phyloP scores from a whole-genome alignment of 2,113 vertebrate genomes.

The Carassius auratus region DNA sequence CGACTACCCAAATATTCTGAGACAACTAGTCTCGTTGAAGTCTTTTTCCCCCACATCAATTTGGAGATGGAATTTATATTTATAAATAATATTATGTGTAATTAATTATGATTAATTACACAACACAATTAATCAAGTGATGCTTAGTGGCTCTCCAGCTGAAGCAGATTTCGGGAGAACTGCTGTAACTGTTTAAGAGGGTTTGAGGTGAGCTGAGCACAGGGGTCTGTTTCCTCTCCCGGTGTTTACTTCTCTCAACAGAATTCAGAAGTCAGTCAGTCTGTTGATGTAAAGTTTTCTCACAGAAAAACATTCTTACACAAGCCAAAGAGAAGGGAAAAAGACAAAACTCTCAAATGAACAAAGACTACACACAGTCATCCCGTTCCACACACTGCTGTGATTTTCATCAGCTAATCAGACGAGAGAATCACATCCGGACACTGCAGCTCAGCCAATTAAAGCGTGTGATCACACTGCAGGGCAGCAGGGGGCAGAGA shows the following conservation, averaged over 20 bases:
- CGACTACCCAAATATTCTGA: too few species aligned
- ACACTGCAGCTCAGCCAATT: constrained; percentile 48
- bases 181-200: too few species aligned
- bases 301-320: not conserved
- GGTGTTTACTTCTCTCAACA: too few species aligned
- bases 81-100: not conserved
- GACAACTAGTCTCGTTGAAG: too few species aligned
- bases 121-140: not conserved
- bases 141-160: not conserved
- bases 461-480: constrained; percentile 32
- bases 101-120: not conserved
- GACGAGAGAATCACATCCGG: constrained; percentile 33
- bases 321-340: not conserved
- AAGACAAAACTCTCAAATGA: not conserved
- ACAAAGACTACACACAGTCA: constrained; percentile 11
- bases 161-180: too few species aligned
- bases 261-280: not conserved
- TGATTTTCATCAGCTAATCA: constrained; percentile 40
- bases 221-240: too few species aligned
- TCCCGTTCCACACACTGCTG: not conserved
- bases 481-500: constrained; percentile 39
- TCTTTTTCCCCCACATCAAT: not conserved
- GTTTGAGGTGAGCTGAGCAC: too few species aligned
- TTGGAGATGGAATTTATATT: not conserved
- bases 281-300: not conserved